phyloP scores from a whole-genome alignment of 2,113 vertebrate genomes.

The Ovis canadensis region DNA sequence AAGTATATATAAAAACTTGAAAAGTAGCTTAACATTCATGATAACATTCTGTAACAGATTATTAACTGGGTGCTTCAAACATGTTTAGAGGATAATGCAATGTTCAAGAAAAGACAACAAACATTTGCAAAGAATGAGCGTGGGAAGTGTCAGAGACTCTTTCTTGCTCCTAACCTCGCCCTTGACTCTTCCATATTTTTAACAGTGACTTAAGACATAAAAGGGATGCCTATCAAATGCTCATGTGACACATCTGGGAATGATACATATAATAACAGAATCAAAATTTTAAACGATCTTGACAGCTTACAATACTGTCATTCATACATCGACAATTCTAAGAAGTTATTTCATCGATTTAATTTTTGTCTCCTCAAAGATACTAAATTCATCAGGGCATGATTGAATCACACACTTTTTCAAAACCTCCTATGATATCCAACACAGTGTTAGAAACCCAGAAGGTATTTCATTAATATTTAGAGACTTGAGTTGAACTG shows the following conservation, averaged over 20 bases:
- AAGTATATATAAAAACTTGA: neutral
- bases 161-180: neutral
- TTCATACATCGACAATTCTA: conserved; percentile 49
- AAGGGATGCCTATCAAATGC: conserved; percentile 60
- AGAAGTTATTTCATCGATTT: conserved; percentile 46
- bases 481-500: neutral
- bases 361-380: conserved; percentile 22
- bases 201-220: conserved; percentile 56
- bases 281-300: conserved; percentile 67
- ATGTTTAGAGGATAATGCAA: neutral
- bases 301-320: conserved; percentile 70
- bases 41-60: neutral
- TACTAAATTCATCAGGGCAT: conserved; percentile 4
- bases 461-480: neutral
- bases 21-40: neutral
- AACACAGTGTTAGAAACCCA: neutral
- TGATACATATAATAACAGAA: conserved; percentile 74
- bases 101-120: neutral
- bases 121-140: neutral
- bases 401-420: neutral
- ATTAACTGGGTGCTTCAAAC: neutral
- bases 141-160: neutral
- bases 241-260: conserved; percentile 59
- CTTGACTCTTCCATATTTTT: conserved; percentile 59
- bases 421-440: neutral